Percentiles rank a stretch among this genome's conserved stretches.
These are phyloP conservation scores for Ictalurus punctatus DNA, from an alignment of 2,113 vertebrate genomes.

Conservation along the genomic window DNA sequence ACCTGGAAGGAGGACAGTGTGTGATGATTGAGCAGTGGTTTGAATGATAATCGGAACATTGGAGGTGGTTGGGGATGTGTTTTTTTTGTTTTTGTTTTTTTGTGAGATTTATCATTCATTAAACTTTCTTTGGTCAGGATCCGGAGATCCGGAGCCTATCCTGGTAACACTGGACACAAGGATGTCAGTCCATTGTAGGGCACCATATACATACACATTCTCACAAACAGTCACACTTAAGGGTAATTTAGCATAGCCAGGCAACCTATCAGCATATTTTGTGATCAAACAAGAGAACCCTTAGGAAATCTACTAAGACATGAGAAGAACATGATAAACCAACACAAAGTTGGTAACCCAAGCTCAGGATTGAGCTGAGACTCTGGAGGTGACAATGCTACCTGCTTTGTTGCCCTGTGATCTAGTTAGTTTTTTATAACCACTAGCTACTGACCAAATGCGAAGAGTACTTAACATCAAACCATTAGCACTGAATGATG, in stretches of 20 bases:
- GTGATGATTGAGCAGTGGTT: background rate
- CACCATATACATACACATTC: background rate
- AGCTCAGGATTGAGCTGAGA: background rate
- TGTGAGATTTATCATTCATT: background rate
- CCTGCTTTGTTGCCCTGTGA: background rate
- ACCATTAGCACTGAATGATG: slow-evolving; percentile 1
- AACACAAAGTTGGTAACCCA: background rate
- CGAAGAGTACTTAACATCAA: background rate
- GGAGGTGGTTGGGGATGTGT: background rate
- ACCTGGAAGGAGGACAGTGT: background rate
- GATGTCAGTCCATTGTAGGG: background rate
- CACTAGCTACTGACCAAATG: background rate
- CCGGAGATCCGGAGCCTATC: background rate
- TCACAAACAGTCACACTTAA: background rate
- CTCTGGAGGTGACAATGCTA: background rate
- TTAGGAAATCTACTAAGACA: background rate
- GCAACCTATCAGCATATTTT: background rate
- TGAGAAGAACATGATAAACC: background rate
- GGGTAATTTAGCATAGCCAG: background rate
- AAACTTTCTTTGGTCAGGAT: background rate
- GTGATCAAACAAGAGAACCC: background rate
- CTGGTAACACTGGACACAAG: background rate
- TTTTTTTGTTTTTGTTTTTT: no score
- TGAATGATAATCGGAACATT: background rate
- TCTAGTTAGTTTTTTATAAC: background rate